These are phyloP conservation scores for Desmophyllum pertusum DNA, from an alignment of 92 coral and sea anemone species.

Conservation along the genomic window DNA sequence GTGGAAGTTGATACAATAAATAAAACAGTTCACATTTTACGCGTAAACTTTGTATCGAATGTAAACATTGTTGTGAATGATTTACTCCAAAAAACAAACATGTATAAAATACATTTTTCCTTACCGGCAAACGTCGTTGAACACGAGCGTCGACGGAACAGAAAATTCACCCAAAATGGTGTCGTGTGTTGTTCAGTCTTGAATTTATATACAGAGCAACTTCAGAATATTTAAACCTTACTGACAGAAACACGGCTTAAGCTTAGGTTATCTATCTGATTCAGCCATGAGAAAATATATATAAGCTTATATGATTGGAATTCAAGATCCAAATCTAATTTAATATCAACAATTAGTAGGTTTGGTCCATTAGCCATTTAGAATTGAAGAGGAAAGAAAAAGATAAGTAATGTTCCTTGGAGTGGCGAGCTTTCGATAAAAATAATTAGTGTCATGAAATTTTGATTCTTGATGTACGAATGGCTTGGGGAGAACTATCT, in stretches of 20 bases:
- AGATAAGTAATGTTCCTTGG: conserved; percentile 6
- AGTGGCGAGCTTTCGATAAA: conserved; percentile 17
- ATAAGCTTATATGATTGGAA: neutral
- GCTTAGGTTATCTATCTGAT: neutral
- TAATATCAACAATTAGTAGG: neutral
- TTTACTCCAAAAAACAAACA: neutral
- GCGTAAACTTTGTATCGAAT: neutral
- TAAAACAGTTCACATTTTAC: neutral
- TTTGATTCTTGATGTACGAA: neutral
- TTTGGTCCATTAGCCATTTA: conserved; percentile 9
- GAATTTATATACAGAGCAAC: no score
- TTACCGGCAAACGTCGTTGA: neutral
- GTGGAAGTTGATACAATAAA: neutral
- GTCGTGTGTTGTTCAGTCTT: no score
- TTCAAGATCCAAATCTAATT: conserved; percentile 15
- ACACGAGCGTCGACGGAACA: neutral
- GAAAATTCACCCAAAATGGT: neutral
- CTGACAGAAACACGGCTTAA: neutral
- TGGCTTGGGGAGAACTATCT: neutral
- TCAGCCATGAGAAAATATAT: neutral
- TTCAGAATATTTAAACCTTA: neutral
- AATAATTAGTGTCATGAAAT: conserved; percentile 14
- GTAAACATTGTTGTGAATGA: neutral
- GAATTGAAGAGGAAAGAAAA: conserved; percentile 7
- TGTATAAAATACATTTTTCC: neutral